phyloP scores from a whole-genome alignment of 2,113 vertebrate species.

The Pristiophorus japonicus region DNA sequence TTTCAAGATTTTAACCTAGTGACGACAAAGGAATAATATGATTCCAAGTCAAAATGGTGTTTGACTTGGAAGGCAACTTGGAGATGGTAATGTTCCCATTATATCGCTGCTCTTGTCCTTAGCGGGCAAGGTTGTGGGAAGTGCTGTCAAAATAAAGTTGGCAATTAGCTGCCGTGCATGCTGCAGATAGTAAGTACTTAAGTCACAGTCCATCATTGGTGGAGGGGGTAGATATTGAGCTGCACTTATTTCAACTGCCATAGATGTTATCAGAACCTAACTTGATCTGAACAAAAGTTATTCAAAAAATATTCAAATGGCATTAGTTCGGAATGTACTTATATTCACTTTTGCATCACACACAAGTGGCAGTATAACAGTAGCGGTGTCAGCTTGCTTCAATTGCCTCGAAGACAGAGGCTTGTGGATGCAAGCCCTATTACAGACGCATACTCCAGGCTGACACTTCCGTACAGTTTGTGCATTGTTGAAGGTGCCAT shows the following conservation, averaged over 20 bases:
- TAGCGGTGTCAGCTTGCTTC: neutral
- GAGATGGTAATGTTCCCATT: neutral
- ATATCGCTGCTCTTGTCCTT: neutral
- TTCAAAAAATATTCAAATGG: neutral
- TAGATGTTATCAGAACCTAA: neutral
- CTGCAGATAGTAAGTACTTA: neutral
- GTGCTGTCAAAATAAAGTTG: neutral
- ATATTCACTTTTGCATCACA: neutral
- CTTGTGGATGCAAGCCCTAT: neutral
- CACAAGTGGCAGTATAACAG: neutral
- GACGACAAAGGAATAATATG: neutral
- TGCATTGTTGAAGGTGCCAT: neutral
- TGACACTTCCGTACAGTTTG: neutral
- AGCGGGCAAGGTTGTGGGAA: neutral
- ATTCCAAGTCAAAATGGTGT: neutral
- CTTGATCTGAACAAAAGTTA: neutral
- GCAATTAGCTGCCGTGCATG: neutral
- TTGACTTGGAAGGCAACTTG: neutral
- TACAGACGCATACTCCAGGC: neutral
- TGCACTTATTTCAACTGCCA: neutral
- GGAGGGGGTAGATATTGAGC: neutral
- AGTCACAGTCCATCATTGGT: neutral
- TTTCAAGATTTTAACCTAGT: neutral
- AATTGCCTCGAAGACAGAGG: neutral
- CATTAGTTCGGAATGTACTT: neutral